Evolutionary conservation across 2,888 invertebrate genomes (phyloP).

Genomic region (Stenichneumon culpator): DNA sequence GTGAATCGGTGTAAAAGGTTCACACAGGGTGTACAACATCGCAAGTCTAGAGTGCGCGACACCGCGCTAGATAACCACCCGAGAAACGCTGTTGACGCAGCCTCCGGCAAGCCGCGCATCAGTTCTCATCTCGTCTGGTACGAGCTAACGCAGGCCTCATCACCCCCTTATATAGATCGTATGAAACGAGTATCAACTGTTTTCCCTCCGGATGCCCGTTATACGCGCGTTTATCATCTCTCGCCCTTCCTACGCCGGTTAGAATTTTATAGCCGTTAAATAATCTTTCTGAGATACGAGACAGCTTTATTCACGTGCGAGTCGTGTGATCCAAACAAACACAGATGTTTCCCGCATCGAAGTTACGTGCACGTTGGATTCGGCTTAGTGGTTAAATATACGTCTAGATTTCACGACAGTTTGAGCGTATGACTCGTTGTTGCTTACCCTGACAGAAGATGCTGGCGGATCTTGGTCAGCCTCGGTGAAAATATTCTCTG

Average conservation of each 20-base stretch:
- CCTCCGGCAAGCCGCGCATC: neutral
- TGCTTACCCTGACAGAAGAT: constrained; percentile 51
- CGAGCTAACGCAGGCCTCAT: neutral
- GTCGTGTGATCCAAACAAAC: constrained; percentile 16
- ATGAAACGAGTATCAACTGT: neutral
- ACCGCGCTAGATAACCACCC: neutral
- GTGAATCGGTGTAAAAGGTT: neutral
- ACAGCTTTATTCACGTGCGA: constrained; percentile 21
- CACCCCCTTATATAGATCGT: constrained; percentile 1
- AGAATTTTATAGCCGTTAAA: constrained; percentile 11
- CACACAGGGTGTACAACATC: neutral
- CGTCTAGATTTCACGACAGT: neutral
- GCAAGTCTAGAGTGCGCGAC: neutral
- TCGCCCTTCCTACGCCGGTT: neutral
- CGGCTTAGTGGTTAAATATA: neutral
- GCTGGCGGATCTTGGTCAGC: constrained; percentile 38
- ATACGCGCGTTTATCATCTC: neutral
- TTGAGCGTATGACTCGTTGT: neutral
- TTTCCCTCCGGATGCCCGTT: constrained; percentile 9
- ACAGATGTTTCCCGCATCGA: neutral
- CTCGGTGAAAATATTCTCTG: constrained; percentile 20
- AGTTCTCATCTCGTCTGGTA: constrained; percentile 10
- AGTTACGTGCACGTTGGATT: neutral
- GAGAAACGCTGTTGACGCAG: constrained; percentile 9
- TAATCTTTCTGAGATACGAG: neutral